A percentile compares a stretch with the other conserved stretches of the same genome.
These are phyloP conservation scores for Portunus trituberculatus DNA, from an alignment of 1,140 invertebrate genomes.

Conservation along the genomic window DNA sequence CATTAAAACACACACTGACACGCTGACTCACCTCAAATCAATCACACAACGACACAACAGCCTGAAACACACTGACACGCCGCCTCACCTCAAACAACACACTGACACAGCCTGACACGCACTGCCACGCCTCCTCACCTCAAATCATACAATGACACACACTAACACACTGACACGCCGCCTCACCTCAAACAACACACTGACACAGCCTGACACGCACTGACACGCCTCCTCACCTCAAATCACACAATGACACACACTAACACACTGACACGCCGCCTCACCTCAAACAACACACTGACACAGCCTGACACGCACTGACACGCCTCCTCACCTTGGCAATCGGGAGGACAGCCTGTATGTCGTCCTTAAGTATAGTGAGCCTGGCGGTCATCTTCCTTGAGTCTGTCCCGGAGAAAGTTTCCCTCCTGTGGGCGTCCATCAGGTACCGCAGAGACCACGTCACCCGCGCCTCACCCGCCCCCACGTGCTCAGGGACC, in stretches of 20 bases:
- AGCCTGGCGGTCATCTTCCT: slow-evolving; percentile 90
- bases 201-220: slow-evolving; percentile 2
- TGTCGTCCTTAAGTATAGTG: slow-evolving; percentile 96
- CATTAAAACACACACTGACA: neutral
- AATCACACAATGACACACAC: neutral
- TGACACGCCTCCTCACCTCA: neutral
- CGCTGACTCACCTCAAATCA: neutral
- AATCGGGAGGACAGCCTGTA: slow-evolving; percentile 95
- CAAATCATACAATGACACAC: neutral
- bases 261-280: neutral
- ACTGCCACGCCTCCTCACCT: neutral
- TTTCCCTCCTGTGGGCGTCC: slow-evolving; percentile 81
- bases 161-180: slow-evolving; percentile 22
- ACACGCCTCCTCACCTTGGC: slow-evolving; percentile 87
- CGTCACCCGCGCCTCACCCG: slow-evolving; percentile 90
- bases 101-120: slow-evolving; percentile 1
- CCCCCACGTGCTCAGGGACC: slow-evolving; percentile 89
- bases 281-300: neutral
- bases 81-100: no score
- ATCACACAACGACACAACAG: no score
- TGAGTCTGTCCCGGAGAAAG: slow-evolving; percentile 81
- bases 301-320: neutral
- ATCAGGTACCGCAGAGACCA: slow-evolving; percentile 89
- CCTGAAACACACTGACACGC: no score
- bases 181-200: neutral